A percentile compares a stretch with the other conserved stretches of the same genome.
Conservation (phyloP, 2,113 vertebrate species). For the Oncorhynchus mykiss region DNA sequence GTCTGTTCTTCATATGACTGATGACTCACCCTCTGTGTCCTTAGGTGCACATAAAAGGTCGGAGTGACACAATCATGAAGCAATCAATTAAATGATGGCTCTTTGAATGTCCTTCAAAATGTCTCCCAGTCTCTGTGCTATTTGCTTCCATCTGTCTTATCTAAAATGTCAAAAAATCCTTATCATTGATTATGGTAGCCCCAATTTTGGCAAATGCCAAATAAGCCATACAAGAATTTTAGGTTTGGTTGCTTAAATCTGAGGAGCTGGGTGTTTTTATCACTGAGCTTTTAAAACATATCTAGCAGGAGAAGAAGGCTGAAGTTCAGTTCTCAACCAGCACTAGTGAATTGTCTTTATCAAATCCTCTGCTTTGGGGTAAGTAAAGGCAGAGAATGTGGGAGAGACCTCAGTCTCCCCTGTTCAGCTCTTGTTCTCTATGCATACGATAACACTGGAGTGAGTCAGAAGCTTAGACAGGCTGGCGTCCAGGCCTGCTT, state of each 20-base stretch:
- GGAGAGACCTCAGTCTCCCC: not conserved
- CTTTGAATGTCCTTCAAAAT: constrained; percentile 35
- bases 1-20: constrained; percentile 22
- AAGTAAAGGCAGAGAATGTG: not conserved
- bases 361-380: not conserved
- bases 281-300: not conserved
- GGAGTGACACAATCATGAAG: constrained; percentile 48
- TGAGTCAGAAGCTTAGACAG: constrained; percentile 2
- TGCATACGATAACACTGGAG: not conserved
- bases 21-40: constrained; percentile 38
- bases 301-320: not conserved
- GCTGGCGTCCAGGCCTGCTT: constrained; percentile 11
- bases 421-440: not conserved
- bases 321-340: not conserved
- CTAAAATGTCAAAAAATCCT: not conserved
- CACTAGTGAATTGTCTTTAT: not conserved
- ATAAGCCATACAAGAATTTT: not conserved
- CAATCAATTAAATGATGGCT: constrained; percentile 51
- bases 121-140: constrained; percentile 1
- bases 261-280: not conserved
- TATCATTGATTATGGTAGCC: not conserved
- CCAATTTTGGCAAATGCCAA: not conserved
- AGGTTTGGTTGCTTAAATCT: not conserved
- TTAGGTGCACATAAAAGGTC: constrained; percentile 28
- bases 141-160: constrained; percentile 15